Conservation (phyloP, 2,113 vertebrate species). For the Amphiprion ocellaris region DNA sequence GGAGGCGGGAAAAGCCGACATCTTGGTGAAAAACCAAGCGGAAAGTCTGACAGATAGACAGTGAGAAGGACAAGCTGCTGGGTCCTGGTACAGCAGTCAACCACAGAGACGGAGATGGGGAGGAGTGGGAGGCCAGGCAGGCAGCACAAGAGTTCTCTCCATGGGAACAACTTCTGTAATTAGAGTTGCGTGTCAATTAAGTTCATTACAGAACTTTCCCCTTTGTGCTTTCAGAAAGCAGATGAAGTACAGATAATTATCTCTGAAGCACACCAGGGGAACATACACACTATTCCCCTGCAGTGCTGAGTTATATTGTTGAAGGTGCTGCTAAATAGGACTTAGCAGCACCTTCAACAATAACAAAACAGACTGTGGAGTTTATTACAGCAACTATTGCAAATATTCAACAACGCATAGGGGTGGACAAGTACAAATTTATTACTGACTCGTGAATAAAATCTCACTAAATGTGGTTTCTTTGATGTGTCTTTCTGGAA, state of each 20-base stretch:
- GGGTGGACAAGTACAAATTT: too few relatives aligned
- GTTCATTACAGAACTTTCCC: conserved; percentile 15
- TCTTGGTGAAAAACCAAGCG: conserved; percentile 1
- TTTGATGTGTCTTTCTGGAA: too few relatives aligned
- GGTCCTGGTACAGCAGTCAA: conserved; percentile 16
- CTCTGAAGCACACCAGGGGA: not conserved
- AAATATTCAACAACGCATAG: too few relatives aligned
- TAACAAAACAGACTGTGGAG: too few relatives aligned
- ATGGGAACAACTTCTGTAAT: conserved; percentile 27
- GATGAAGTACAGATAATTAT: conserved; percentile 23
- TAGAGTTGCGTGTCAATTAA: not conserved
- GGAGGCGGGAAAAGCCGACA: not conserved
- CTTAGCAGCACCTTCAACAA: too few relatives aligned
- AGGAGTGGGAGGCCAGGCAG: not conserved
- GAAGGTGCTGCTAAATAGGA: not conserved
- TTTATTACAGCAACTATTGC: too few relatives aligned
- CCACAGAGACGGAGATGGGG: not conserved
- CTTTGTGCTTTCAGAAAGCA: conserved; percentile 1
- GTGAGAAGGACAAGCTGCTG: not conserved
- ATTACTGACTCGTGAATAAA: too few relatives aligned
- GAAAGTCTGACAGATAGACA: conserved; percentile 17
- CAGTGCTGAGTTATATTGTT: not conserved
- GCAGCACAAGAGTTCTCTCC: not conserved
- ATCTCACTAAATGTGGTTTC: too few relatives aligned
- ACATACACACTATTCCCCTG: not conserved